These are phyloP conservation scores for Eucriotettix oculatus DNA, from an alignment of 2,888 invertebrate genomes.

Conservation along the genomic window DNA sequence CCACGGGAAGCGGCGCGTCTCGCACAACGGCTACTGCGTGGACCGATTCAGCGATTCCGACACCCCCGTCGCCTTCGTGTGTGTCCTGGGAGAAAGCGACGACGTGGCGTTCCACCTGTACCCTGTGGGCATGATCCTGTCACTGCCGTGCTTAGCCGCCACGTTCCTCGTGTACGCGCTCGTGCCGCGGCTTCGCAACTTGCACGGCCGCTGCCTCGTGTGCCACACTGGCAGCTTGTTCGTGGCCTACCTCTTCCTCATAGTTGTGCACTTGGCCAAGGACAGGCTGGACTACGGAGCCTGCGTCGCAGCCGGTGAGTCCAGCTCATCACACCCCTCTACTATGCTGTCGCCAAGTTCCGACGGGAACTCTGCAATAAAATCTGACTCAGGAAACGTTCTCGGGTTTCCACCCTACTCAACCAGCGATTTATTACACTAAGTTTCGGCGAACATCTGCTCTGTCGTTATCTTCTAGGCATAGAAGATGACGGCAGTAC, in stretches of 20 bases:
- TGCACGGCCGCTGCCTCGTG: slow-evolving; percentile 23
- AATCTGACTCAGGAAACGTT: too few relatives aligned
- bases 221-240: slow-evolving; percentile 20
- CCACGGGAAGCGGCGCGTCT: not conserved
- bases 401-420: too few relatives aligned
- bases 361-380: too few relatives aligned
- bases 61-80: slow-evolving; percentile 1
- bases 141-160: slow-evolving; percentile 20
- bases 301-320: slow-evolving; percentile 3
- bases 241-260: slow-evolving; percentile 19
- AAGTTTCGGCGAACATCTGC: too few relatives aligned
- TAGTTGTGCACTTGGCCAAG: slow-evolving; percentile 14
- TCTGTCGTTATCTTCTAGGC: too few relatives aligned
- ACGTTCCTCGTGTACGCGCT: slow-evolving; percentile 22
- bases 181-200: slow-evolving; percentile 21
- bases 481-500: too few relatives aligned
- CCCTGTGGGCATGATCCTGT: slow-evolving; percentile 19
- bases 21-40: not conserved
- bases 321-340: too few relatives aligned
- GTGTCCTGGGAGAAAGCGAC: not conserved
- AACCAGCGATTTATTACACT: too few relatives aligned
- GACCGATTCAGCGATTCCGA: not conserved
- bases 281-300: not conserved
- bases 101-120: slow-evolving; percentile 5
- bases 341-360: too few relatives aligned